phyloP scores from a whole-genome alignment of 2,888 invertebrate genomes.

The Drosophila neotestacea region DNA sequence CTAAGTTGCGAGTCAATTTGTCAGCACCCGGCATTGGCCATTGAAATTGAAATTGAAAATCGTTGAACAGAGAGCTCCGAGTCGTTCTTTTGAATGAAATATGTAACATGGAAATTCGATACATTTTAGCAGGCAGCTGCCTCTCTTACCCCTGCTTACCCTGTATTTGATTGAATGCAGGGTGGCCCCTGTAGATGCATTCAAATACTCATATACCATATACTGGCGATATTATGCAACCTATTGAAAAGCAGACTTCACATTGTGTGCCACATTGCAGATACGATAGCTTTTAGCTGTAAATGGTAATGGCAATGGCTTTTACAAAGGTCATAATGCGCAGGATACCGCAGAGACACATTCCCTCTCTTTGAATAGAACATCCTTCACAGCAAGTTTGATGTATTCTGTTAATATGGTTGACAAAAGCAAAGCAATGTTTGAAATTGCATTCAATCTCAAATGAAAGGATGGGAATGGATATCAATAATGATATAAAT shows the following conservation, averaged over 20 bases:
- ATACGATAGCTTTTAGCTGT: conserved; percentile 32
- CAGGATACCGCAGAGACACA: conserved; percentile 1
- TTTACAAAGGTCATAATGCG: conserved; percentile 21
- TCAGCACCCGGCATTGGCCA: conserved; percentile 53
- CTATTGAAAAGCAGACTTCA: conserved; percentile 27
- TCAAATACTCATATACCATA: background rate
- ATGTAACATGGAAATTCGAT: conserved; percentile 68
- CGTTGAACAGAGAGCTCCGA: conserved; percentile 38
- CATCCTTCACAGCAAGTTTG: background rate
- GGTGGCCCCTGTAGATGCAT: conserved; percentile 35
- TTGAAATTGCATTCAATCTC: conserved; percentile 2
- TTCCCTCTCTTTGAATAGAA: background rate
- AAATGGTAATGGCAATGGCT: conserved; percentile 11
- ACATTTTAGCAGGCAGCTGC: conserved; percentile 47
- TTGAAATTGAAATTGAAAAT: conserved; percentile 67
- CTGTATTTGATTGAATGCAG: conserved; percentile 46
- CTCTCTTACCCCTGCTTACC: background rate
- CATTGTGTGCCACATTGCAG: conserved; percentile 8
- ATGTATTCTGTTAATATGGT: conserved; percentile 18
- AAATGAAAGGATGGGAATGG: background rate
- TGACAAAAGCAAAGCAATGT: conserved; percentile 1
- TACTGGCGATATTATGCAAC: conserved; percentile 33
- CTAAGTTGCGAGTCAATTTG: conserved; percentile 72
- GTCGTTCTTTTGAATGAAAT: conserved; percentile 48
- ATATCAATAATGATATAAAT: background rate